A percentile compares a stretch with the other conserved stretches of the same genome.
These are phyloP conservation scores for Eupsittula cactorum DNA, from an alignment of 2,113 vertebrate species.

Conservation along the genomic window DNA sequence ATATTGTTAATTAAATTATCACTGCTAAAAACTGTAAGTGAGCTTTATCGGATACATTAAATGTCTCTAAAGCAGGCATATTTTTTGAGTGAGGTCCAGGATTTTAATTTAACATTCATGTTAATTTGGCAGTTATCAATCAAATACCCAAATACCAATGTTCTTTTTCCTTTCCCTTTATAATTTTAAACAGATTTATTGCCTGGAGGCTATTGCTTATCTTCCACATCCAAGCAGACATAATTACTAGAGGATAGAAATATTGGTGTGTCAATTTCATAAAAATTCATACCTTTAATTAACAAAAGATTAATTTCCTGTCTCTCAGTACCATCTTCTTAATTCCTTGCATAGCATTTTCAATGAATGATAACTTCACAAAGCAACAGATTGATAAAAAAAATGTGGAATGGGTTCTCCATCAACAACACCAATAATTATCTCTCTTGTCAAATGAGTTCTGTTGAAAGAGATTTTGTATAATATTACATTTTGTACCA, in stretches of 20 bases:
- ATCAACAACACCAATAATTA: not conserved
- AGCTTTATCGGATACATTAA: not conserved
- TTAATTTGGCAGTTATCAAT: not conserved
- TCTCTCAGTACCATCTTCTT: not conserved
- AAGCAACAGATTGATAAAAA: not conserved
- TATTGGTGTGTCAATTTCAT: not conserved
- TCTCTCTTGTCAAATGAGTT: not conserved
- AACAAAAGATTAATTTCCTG: constrained; percentile 9
- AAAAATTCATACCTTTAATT: not conserved
- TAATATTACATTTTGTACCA: not conserved
- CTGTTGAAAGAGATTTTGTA: not conserved
- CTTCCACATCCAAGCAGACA: not conserved
- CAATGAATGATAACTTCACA: not conserved
- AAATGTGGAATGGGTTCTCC: not conserved
- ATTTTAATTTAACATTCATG: not conserved
- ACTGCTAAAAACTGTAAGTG: not conserved
- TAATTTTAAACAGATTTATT: not conserved
- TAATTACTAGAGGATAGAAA: not conserved
- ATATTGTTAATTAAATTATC: not conserved
- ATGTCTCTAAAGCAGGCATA: not conserved
- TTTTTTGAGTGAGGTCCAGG: not conserved
- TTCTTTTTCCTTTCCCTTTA: not conserved
- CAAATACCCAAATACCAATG: not conserved
- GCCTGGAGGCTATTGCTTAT: not conserved
- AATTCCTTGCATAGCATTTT: not conserved